Evolutionary conservation across 2,888 invertebrate genomes (phyloP), one percentile per base, ranked within the genome.

Genomic region (Strigamia transsilvanica): DNA sequence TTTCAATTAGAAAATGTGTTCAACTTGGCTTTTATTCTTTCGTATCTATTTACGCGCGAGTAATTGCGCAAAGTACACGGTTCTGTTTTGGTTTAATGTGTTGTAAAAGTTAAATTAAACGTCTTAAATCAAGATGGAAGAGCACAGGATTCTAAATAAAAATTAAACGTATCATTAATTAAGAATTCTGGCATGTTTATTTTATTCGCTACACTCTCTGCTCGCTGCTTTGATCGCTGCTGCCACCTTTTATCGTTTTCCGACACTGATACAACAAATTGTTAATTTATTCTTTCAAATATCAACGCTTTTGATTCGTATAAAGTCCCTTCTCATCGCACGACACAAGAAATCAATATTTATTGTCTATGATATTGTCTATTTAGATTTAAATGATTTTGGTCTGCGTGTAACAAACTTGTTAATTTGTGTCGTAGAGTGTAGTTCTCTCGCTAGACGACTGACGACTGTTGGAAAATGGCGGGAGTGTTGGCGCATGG

Each of bases 101-200:
- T 66, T 66, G 66, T 66, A 23, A 66, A 51, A 66, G 66, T 66
- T 66, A 66, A 66, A 66, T 66, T 66, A 66, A 66, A 66, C 66
- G 13, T 27, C 66, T 66, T 66, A 66, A 66, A 66, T 66, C 66
- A 66, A 27, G 27, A 66, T 66, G 15, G 66, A 27, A 66, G 66
- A 66, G 10, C 27, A 9, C 27, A 66, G 27, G 27, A 66, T 66
- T 32, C 7, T 66, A 66, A 66, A 66, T 66, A 23, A 66, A 66
- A 23, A 66, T 66, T 66, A 66, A 66, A 66, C 66, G 66, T 66
- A 66, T 66, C 66, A 66, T 66, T 66, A 66, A 66, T 23, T 66
- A 66, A 66, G 5, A 4, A 66, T 7, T 27, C 4, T 66, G 66
- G 32, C 66, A 66, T 66, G 27, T 66, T 66, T 66, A 66, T 66